phyloP scores from a whole-genome alignment of 1,140 invertebrate species.

The Drosophila littoralis region DNA sequence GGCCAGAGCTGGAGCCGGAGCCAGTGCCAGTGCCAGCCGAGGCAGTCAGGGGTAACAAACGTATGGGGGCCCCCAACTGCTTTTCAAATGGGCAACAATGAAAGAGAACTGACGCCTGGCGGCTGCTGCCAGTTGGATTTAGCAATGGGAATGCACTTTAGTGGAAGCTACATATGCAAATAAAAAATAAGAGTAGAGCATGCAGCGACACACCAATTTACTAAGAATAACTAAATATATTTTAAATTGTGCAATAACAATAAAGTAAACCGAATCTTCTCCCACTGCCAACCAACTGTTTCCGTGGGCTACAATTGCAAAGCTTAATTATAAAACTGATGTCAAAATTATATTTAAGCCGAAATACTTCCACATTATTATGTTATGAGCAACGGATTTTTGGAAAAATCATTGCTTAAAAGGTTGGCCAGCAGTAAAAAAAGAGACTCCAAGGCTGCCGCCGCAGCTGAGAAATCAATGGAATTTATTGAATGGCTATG shows the following conservation, averaged over 20 bases:
- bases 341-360: background rate
- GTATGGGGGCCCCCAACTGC: slow-evolving; percentile 24
- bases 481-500: slow-evolving; percentile 52
- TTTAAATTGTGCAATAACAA: background rate
- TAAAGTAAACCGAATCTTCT: background rate
- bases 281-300: too few species aligned
- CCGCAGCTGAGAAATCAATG: slow-evolving; percentile 18
- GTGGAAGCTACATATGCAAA: slow-evolving; percentile 4
- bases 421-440: slow-evolving; percentile 10
- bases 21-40: slow-evolving; percentile 29
- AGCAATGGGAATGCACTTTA: background rate
- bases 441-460: slow-evolving; percentile 24
- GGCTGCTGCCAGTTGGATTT: slow-evolving; percentile 11
- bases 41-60: slow-evolving; percentile 34
- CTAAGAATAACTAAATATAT: background rate
- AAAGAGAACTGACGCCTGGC: background rate
- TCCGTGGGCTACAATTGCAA: background rate
- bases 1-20: background rate
- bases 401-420: slow-evolving; percentile 15
- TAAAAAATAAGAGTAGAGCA: background rate
- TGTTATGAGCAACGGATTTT: background rate
- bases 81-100: slow-evolving; percentile 55
- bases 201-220: background rate
- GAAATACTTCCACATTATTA: background rate
- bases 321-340: slow-evolving; percentile 1